Conservation (phyloP, 1,140 invertebrate species). For the Lithobius niger region DNA sequence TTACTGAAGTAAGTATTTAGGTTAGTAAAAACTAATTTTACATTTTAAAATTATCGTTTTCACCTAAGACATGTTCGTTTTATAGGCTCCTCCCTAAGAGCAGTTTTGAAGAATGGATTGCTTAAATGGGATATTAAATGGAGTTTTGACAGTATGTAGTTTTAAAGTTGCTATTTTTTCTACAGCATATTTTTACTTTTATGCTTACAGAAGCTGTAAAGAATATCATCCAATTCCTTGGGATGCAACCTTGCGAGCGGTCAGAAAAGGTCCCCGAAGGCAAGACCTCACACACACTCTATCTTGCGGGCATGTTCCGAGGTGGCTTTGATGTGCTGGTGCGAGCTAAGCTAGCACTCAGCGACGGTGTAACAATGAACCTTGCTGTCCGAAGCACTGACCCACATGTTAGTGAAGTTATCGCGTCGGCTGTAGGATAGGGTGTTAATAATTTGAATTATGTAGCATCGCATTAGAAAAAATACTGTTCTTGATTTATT, state of each 20-base stretch:
- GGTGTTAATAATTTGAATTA: no score
- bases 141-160: background rate
- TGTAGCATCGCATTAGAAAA: no score
- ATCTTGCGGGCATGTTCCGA: conserved; percentile 69
- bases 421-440: conserved; percentile 71
- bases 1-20: no score
- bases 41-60: no score
- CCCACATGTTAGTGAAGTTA: conserved; percentile 56
- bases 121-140: background rate
- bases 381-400: conserved; percentile 46
- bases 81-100: no score
- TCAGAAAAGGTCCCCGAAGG: conserved; percentile 73
- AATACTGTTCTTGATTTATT: no score
- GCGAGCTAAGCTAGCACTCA: conserved; percentile 56
- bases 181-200: background rate
- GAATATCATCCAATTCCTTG: conserved; percentile 73
- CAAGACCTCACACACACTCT: conserved; percentile 64
- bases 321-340: conserved; percentile 82
- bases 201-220: conserved; percentile 57
- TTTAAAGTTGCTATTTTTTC: background rate
- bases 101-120: no score
- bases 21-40: no score
- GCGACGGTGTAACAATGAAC: conserved; percentile 57
- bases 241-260: conserved; percentile 71
- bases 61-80: no score